Percentiles rank a stretch among this genome's conserved stretches.
phyloP scores from a whole-genome alignment of 2,888 invertebrate species.

The Anticlea derivata region DNA sequence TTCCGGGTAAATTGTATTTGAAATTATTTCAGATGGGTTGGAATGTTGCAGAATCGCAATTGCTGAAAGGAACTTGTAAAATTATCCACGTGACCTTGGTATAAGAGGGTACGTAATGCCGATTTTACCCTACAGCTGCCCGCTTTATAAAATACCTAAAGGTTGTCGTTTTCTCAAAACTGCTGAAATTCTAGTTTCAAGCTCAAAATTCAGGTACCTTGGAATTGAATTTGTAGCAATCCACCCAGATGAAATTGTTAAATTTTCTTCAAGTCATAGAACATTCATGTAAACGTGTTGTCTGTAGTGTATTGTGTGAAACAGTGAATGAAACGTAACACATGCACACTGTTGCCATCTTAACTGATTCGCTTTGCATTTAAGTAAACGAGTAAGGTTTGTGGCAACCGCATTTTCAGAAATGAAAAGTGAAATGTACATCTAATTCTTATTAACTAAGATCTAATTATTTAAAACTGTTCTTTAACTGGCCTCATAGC shows the following conservation, averaged over 20 bases:
- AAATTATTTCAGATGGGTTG: slow-evolving; percentile 4
- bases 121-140: neutral
- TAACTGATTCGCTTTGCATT: no score
- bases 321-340: slow-evolving; percentile 7
- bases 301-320: slow-evolving; percentile 10
- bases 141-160: neutral
- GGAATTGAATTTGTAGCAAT: neutral
- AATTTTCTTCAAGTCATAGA: slow-evolving; percentile 9
- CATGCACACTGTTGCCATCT: neutral
- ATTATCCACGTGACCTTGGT: slow-evolving; percentile 11
- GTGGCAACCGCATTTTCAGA: no score
- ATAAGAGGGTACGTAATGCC: slow-evolving; percentile 1
- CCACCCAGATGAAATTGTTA: slow-evolving; percentile 9
- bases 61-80: slow-evolving; percentile 2
- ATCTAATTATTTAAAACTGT: no score
- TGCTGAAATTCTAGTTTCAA: neutral
- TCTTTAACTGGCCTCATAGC: no score
- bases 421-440: no score
- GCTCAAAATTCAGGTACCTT: neutral
- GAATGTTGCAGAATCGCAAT: slow-evolving; percentile 13
- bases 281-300: slow-evolving; percentile 11
- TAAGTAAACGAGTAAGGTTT: no score
- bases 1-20: slow-evolving; percentile 5
- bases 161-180: no score
- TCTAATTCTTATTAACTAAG: no score